These are phyloP conservation scores for Steinernema carpocapsae DNA, from an alignment of 2,888 invertebrate genomes.

Conservation along the genomic window DNA sequence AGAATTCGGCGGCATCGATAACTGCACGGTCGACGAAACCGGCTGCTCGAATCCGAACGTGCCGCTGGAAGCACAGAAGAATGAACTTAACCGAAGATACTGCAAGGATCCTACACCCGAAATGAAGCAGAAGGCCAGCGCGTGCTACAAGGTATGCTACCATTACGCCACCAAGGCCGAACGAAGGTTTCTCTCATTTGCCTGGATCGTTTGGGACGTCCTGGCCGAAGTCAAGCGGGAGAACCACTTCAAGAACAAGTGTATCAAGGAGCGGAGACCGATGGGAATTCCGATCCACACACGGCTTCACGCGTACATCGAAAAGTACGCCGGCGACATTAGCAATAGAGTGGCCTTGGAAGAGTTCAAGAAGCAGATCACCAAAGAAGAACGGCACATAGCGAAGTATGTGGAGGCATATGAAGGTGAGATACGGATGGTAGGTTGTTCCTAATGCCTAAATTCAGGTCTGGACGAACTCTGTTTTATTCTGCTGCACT, in stretches of 20 bases:
- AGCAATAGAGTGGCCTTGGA: neutral
- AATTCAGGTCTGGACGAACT: neutral
- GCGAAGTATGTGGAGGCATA: neutral
- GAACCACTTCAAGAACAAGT: neutral
- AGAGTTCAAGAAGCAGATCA: neutral
- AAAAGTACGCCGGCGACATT: neutral
- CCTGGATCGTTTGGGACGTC: neutral
- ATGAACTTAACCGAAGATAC: neutral
- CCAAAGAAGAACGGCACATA: neutral
- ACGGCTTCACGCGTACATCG: neutral
- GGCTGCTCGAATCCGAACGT: neutral
- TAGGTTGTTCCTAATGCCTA: neutral
- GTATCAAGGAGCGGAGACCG: too few relatives aligned
- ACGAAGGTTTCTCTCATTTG: neutral
- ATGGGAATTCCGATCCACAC: neutral
- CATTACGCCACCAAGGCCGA: neutral
- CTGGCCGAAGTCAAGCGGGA: neutral
- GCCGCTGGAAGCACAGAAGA: neutral
- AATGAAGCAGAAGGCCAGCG: slow-evolving; percentile 51
- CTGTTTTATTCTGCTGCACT: neutral
- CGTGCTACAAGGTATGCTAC: slow-evolving; percentile 46
- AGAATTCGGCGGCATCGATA: neutral
- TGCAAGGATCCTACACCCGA: slow-evolving; percentile 39
- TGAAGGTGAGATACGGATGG: neutral
- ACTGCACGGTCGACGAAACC: neutral